Base-by-base conservation (phyloP, 1,140 invertebrate species). In the Lycorma delicatula region DNA sequence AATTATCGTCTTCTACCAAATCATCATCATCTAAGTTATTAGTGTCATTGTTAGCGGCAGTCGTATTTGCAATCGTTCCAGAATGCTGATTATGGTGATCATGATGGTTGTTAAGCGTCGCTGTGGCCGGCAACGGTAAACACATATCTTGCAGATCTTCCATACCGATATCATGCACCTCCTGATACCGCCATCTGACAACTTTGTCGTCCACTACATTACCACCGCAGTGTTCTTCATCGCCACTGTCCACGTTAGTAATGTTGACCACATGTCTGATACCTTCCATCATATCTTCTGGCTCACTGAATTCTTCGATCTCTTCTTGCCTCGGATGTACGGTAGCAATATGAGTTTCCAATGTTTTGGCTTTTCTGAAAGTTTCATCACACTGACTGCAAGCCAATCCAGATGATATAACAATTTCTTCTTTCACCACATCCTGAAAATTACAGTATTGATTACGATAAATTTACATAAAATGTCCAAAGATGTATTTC, bases 221-320 rank as follows among this genome's bases (percentile, higher is more conserved):
- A 11, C 61, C 61, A 16, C 61, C 59, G 1, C 6, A 23, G 54
- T 63, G n/a, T 56, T 67, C 50, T 58, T 63, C 62, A 69, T 74
- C 62, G 64, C 56, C 60, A 48, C 55, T 60, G 12, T 47, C 63
- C 5, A 44, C 41, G 34, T 63, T 51, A 18, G 63, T 59, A 47
- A 68, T 67, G 34, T 65, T 65, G 9, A 84, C 83, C 34, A 82
- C 78, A 63, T 81, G 81, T 56, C 85, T 75, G 58, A 87, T 87
- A 59, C 86, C 87, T 67, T 86, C 87, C 79, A 89, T 87, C 67
- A 90, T 77, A 70, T 89, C 87, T 70, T 89, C 87, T 0, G 86
- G 81, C 63, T 89, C 87, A 56, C 85, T 88, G 67, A 89, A 89
- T 68, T 89, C 87, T 61, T 79, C 76, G 6, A 77, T 73, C 13